Evolutionary conservation across 2,113 vertebrate species (phyloP).

Genomic region (Brachyhypopomus gauderio): DNA sequence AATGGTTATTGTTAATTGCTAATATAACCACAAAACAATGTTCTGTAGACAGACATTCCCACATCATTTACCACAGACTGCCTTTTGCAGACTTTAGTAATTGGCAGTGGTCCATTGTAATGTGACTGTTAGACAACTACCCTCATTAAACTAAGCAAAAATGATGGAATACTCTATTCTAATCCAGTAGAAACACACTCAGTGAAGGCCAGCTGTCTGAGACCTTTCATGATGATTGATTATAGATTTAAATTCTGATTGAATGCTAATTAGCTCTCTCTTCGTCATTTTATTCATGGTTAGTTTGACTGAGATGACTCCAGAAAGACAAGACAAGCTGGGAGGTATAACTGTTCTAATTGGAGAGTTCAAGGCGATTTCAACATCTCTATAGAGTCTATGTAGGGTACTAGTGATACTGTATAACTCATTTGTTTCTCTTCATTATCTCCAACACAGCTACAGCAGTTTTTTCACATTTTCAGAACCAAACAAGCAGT

Average conservation of each 20-base stretch:
- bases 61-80: neutral
- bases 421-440: too few relatives aligned
- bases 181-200: neutral
- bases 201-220: neutral
- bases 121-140: neutral
- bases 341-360: neutral
- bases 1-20: too few relatives aligned
- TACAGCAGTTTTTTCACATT: neutral
- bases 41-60: too few relatives aligned
- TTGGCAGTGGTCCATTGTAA: neutral
- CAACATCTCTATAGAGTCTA: too few relatives aligned
- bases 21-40: too few relatives aligned
- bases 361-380: too few relatives aligned
- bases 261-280: slow-evolving; percentile 14
- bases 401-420: too few relatives aligned
- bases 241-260: neutral
- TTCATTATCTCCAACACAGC: too few relatives aligned
- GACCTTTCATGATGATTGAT: neutral
- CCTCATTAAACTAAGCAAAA: neutral
- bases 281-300: neutral
- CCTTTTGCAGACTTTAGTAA: neutral
- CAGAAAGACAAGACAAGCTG: neutral
- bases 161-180: neutral
- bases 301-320: neutral
- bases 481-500: neutral